These are phyloP conservation scores for Micrasema longulum DNA, from an alignment of 1,140 invertebrate genomes.

Conservation along the genomic window DNA sequence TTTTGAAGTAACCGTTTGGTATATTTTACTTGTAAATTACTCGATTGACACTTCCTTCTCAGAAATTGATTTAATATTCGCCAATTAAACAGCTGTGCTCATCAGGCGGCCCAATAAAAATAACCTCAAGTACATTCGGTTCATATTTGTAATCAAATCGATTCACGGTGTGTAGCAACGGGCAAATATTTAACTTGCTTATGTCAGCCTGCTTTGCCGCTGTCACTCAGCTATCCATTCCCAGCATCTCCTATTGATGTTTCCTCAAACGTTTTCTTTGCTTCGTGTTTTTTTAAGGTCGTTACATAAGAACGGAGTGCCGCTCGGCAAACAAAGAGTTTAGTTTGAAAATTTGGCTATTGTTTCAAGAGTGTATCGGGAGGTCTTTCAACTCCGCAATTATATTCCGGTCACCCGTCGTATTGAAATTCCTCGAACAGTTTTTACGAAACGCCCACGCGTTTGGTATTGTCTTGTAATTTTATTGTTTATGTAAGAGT, in stretches of 20 bases:
- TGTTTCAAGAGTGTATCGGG: background rate
- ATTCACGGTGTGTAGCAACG: background rate
- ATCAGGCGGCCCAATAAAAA: no score
- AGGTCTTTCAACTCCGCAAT: slow-evolving; percentile 9
- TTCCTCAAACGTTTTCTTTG: slow-evolving; percentile 12
- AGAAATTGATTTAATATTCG: no score
- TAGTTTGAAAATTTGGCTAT: slow-evolving; percentile 12
- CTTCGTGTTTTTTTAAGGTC: slow-evolving; percentile 8
- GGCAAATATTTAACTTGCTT: slow-evolving; percentile 3
- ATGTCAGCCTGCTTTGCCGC: background rate
- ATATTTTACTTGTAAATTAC: no score
- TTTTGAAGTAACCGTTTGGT: no score
- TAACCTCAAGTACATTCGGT: no score
- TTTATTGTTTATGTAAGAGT: no score
- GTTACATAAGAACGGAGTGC: slow-evolving; percentile 4
- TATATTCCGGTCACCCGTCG: background rate
- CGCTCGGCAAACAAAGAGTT: slow-evolving; percentile 8
- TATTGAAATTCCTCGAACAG: background rate
- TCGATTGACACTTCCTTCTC: no score
- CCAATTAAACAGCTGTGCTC: no score
- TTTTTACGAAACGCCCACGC: no score
- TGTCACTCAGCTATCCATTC: slow-evolving; percentile 1
- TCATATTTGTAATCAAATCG: background rate
- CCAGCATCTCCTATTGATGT: background rate
- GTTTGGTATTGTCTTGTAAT: no score